Evolutionary conservation across 2,888 invertebrate species (phyloP).

Genomic region (Nymphalis polychloros): DNA sequence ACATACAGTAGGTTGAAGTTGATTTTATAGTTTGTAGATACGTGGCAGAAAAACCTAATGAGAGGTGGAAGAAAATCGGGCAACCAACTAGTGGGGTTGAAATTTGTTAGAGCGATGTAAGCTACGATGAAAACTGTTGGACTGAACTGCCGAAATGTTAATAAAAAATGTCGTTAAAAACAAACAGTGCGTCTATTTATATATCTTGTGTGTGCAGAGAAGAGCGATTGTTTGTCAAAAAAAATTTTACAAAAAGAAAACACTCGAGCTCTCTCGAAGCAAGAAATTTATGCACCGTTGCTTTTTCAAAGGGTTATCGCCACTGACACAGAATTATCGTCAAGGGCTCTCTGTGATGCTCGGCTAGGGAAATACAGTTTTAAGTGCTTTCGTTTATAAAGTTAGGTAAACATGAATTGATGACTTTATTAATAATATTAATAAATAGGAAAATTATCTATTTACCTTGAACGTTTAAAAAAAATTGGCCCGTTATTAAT

Average conservation of each 20-base stretch:
- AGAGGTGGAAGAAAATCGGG: no score
- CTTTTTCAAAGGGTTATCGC: conserved; percentile 38
- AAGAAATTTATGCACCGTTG: conserved; percentile 37
- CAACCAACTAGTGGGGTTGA: no score
- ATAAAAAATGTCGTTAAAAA: no score
- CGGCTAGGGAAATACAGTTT: conserved; percentile 18
- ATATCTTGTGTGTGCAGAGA: background rate
- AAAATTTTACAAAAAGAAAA: conserved; percentile 15
- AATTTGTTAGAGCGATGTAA: no score
- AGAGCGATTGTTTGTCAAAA: conserved; percentile 7
- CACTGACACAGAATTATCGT: conserved; percentile 34
- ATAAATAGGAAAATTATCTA: background rate
- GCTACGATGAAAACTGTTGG: no score
- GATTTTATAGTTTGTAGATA: no score
- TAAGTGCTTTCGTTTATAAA: conserved; percentile 11
- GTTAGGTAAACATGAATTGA: background rate
- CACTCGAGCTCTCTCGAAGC: conserved; percentile 23
- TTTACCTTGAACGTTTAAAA: background rate
- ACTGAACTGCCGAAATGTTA: no score
- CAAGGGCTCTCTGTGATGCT: conserved; percentile 24
- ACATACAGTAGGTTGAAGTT: no score
- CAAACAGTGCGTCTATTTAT: no score
- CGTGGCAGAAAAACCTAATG: no score
- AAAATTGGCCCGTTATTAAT: no score
- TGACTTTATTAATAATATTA: background rate